These are phyloP conservation scores for Meriones unguiculatus DNA, from an alignment of 2,113 vertebrate species.

Conservation along the genomic window DNA sequence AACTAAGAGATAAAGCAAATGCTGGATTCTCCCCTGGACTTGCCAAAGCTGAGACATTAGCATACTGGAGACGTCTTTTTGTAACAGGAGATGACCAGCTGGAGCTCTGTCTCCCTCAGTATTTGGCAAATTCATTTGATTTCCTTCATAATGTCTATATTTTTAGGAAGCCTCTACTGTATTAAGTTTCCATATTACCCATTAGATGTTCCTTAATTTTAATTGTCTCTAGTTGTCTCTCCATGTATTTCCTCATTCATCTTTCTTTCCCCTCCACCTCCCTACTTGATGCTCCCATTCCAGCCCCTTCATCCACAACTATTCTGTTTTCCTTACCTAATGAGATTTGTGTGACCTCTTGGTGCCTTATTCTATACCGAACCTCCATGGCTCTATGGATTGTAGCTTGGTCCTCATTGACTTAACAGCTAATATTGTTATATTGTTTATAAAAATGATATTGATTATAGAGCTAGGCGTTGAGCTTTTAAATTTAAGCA, in stretches of 20 bases:
- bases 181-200: background rate
- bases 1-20: too few relatives aligned
- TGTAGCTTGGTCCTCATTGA: background rate
- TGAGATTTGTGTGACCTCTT: background rate
- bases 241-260: background rate
- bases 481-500: background rate
- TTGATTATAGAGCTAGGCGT: background rate
- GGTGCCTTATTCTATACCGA: background rate
- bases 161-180: background rate
- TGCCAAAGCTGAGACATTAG: too few relatives aligned
- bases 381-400: background rate
- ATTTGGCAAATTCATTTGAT: background rate
- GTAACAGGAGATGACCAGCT: background rate
- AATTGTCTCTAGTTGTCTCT: background rate
- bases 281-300: background rate
- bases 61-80: background rate
- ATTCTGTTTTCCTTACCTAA: background rate
- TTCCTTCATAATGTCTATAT: background rate
- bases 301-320: background rate
- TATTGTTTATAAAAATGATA: background rate
- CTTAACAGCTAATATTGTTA: background rate
- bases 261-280: background rate
- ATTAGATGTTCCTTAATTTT: background rate
- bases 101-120: background rate
- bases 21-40: too few relatives aligned